Base-by-base conservation (phyloP, 1,140 invertebrate genomes). In the Periplaneta americana region DNA sequence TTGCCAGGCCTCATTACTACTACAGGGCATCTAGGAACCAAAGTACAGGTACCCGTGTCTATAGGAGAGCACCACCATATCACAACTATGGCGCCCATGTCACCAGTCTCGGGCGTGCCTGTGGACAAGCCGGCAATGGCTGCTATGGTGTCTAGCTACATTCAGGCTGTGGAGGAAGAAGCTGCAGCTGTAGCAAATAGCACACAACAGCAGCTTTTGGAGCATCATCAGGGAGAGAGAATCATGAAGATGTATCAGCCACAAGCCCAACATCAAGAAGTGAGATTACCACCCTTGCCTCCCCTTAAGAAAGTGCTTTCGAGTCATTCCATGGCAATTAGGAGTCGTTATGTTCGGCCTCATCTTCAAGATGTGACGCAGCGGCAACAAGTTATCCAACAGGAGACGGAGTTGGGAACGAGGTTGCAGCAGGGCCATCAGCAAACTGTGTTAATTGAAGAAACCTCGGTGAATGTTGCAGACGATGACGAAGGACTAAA, bases 261-360 rank as follows among this genome's bases (percentile, higher is more conserved):
- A 34, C 36, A 35, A n/a, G n/a, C 36, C 17, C 79, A 80, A 74
- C 34, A 35, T 10, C 79, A 80, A 80, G 79, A 80, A 76, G 28
- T 81, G 33, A 79, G 75, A 28, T 37, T 74, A 34, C 77, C 57
- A 17, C 66, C 79, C 1, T 77, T 87, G 57, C 86, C 85, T 17
- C 85, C 85, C 33, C 82, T 87, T 34, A 87, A 87, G 80, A 87
- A 86, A 83, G 84, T 85, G 35, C 31, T 82, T 33, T 83, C 80
- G 13, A 78, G 57, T 28, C 35, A 74, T 4, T 37, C 80, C 17
- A 32, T 83, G 31, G 39, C 31, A 10, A 34, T 78, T 9, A 77
- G 66, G 15, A 81, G 36, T n/a, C 34, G 76, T 8, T 81, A 81
- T 74, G 22, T 77, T 15, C 81, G 81, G 2, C 66, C 80, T 28